Evolutionary conservation across 2,113 vertebrate species (phyloP).

Genomic region (Ramphastos sulfuratus): DNA sequence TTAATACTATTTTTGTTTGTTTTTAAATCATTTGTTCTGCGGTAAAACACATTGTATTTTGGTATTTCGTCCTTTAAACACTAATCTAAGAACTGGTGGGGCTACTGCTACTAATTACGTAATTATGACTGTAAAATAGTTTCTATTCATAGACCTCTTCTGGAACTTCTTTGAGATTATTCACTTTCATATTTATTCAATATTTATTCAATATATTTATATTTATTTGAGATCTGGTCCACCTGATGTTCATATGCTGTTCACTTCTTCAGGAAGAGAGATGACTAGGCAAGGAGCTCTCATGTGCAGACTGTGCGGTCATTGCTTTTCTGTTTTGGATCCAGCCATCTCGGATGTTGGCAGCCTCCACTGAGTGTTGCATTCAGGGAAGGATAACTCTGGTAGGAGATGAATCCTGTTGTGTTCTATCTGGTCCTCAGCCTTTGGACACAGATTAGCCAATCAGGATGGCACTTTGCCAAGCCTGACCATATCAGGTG

Average conservation of each 20-base stretch:
- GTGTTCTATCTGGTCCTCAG: no score
- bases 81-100: neutral
- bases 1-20: neutral
- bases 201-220: no score
- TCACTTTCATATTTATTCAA: no score
- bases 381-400: no score
- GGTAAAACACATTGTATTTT: neutral
- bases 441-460: no score
- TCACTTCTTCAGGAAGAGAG: neutral
- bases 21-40: neutral
- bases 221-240: neutral
- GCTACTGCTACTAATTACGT: neutral
- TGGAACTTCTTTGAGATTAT: neutral
- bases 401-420: no score
- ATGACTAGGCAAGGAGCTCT: neutral
- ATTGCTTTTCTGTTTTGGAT: neutral
- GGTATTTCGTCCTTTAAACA: neutral
- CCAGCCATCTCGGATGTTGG: neutral
- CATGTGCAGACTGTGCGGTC: no score
- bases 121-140: accelerated
- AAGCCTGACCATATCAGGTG: no score
- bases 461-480: no score
- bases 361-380: neutral
- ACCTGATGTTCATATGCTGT: neutral
- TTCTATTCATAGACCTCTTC: accelerated